These are phyloP conservation scores for Etheostoma cragini DNA, from an alignment of 2,113 vertebrate species.

Conservation along the genomic window DNA sequence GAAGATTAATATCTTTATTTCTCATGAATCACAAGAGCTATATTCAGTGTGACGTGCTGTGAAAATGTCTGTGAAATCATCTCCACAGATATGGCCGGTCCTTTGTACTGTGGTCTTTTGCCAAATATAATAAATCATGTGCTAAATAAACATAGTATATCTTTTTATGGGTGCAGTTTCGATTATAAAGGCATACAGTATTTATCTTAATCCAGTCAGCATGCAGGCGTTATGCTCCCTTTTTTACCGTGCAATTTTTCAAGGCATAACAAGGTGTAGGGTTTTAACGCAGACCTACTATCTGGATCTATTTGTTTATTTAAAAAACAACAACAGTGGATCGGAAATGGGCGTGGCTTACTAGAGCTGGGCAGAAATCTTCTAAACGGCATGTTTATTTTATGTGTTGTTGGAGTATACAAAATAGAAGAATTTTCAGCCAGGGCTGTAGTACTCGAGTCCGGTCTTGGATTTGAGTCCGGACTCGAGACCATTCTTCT, in stretches of 20 bases:
- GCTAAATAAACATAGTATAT: slow-evolving; percentile 35
- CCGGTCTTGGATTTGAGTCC: too few species aligned
- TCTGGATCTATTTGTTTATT: background rate
- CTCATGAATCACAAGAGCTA: slow-evolving; percentile 39
- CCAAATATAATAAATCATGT: slow-evolving; percentile 18
- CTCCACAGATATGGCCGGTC: background rate
- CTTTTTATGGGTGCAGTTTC: background rate
- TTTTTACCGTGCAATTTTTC: background rate
- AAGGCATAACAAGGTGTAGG: background rate
- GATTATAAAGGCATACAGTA: background rate
- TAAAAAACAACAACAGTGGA: background rate
- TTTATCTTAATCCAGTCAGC: slow-evolving; percentile 35
- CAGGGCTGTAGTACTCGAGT: too few species aligned
- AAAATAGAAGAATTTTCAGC: background rate
- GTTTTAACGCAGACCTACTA: background rate
- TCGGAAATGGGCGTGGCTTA: background rate
- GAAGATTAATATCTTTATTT: slow-evolving; percentile 50
- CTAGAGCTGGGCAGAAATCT: background rate
- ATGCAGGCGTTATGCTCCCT: background rate
- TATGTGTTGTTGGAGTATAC: background rate
- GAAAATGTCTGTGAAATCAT: slow-evolving; percentile 51
- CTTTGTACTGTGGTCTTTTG: slow-evolving; percentile 8
- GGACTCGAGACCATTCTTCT: too few species aligned
- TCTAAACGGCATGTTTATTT: background rate
- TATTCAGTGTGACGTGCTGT: background rate